phyloP scores from a whole-genome alignment of 2,113 vertebrate species.

The Butorides virescens region DNA sequence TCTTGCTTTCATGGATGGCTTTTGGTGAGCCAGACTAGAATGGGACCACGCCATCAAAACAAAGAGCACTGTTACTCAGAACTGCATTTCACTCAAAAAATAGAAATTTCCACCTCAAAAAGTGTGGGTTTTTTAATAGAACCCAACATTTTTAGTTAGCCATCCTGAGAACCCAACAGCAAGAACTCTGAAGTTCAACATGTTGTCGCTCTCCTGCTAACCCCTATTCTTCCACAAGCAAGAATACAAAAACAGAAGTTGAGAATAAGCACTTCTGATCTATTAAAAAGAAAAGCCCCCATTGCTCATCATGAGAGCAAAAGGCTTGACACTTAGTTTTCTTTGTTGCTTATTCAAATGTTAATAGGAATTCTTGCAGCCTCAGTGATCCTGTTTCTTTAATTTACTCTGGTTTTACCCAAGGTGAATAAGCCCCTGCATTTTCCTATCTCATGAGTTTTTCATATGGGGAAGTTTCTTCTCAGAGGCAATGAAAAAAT shows the following conservation, averaged over 20 bases:
- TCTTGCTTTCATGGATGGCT: not conserved
- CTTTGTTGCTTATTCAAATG: not conserved
- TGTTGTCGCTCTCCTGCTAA: not conserved
- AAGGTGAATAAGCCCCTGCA: not conserved
- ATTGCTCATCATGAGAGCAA: not conserved
- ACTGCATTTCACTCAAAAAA: not conserved
- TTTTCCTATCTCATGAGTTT: not conserved
- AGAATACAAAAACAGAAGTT: not conserved
- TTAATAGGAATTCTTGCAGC: not conserved
- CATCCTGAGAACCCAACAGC: not conserved
- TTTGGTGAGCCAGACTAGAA: not conserved
- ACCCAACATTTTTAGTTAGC: not conserved
- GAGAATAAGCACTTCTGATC: not conserved
- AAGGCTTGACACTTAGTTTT: not conserved
- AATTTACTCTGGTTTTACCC: not conserved
- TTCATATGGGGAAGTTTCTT: not conserved
- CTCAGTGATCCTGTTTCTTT: not conserved
- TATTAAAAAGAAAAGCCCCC: not conserved
- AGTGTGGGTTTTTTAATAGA: not conserved
- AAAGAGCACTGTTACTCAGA: not conserved
- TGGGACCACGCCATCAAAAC: not conserved
- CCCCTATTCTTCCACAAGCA: not conserved
- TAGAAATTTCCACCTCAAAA: not conserved
- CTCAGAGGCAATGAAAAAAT: not conserved
- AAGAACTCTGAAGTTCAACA: not conserved